A percentile compares a stretch with the other conserved stretches of the same genome.
These are phyloP conservation scores for Elaeidobius kamerunicus DNA, from an alignment of 2,888 invertebrate species.

Conservation along the genomic window DNA sequence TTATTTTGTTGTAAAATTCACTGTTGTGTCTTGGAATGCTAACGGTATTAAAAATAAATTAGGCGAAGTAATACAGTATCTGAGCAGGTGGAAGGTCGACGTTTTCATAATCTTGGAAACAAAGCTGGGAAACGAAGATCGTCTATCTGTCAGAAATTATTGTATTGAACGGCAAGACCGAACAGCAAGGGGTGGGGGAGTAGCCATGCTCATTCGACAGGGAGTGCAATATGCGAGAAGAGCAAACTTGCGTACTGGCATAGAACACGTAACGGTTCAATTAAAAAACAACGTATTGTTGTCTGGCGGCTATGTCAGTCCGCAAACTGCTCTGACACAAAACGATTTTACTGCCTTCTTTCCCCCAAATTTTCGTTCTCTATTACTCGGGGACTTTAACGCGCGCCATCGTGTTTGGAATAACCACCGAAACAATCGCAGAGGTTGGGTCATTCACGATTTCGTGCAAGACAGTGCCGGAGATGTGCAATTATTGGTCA, in stretches of 20 bases:
- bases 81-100: no score
- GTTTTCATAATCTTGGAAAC: no score
- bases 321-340: not conserved
- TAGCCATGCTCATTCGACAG: not conserved
- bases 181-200: not conserved
- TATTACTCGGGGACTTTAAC: not conserved
- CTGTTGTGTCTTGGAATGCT: no score
- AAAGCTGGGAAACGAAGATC: no score
- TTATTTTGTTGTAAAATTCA: no score
- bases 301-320: not conserved
- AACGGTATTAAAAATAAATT: no score
- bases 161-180: no score
- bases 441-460: not conserved
- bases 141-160: no score
- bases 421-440: not conserved
- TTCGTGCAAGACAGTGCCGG: not conserved
- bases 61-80: no score
- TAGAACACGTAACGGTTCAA: not conserved
- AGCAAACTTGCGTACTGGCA: not conserved
- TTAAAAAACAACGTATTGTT: not conserved
- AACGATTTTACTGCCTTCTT: not conserved
- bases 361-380: not conserved
- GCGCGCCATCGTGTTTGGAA: not conserved
- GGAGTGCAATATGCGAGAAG: not conserved
- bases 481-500: not conserved